Evolutionary conservation across 2,888 invertebrate species (phyloP).

Genomic region (Bugulina stolonifera): DNA sequence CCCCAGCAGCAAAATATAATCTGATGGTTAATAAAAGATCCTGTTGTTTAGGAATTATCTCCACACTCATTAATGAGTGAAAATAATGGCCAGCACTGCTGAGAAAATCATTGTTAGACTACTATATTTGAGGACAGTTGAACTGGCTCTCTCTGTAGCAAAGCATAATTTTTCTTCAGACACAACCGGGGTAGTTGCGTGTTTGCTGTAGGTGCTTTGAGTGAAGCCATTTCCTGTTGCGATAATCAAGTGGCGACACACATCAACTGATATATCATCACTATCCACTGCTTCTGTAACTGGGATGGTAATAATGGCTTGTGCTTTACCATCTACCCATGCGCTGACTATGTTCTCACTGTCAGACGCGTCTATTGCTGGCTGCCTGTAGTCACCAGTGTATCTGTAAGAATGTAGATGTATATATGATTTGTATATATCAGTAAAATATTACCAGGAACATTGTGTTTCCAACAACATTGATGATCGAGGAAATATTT

Average conservation of each 20-base stretch:
- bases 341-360: neutral
- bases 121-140: too few relatives aligned
- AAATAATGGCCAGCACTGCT: too few relatives aligned
- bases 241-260: constrained; percentile 45
- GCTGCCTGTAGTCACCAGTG: neutral
- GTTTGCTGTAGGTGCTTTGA: constrained; percentile 26
- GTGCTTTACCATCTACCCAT: neutral
- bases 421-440: too few relatives aligned
- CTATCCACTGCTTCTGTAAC: neutral
- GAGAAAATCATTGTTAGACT: too few relatives aligned
- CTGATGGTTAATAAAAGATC: too few relatives aligned
- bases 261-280: neutral
- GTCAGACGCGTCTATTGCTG: neutral
- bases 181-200: constrained; percentile 7
- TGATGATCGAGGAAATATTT: too few relatives aligned
- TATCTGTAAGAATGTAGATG: neutral
- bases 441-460: too few relatives aligned
- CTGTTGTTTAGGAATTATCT: too few relatives aligned
- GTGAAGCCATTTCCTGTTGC: constrained; percentile 32
- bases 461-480: too few relatives aligned
- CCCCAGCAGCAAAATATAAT: too few relatives aligned
- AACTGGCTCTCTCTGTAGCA: neutral
- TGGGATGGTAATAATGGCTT: neutral
- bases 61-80: too few relatives aligned
- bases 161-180: constrained; percentile 2